A percentile compares a stretch with the other conserved stretches of the same genome.
Conservation (phyloP, 2,888 invertebrate species). For the Xestia ashworthii region DNA sequence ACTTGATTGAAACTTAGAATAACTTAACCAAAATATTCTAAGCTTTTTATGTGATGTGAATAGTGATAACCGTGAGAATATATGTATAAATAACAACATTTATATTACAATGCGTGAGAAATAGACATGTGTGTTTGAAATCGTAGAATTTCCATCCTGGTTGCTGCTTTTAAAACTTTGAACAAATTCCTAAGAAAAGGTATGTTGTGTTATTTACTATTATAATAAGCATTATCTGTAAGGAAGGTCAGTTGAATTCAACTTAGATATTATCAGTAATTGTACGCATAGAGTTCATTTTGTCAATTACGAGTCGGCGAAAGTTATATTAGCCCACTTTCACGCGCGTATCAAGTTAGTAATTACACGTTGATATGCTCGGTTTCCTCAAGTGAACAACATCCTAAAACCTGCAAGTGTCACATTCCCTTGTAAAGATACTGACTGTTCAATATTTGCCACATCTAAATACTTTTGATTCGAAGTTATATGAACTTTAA, state of each 20-base stretch:
- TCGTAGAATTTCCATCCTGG: constrained; percentile 68
- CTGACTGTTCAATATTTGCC: not conserved
- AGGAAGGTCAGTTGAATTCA: constrained; percentile 33
- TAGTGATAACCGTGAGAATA: constrained; percentile 82
- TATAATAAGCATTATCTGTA: constrained; percentile 40
- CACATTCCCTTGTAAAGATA: not conserved
- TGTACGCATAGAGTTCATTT: constrained; percentile 16
- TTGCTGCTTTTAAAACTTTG: constrained; percentile 66
- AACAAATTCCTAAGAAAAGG: constrained; percentile 68
- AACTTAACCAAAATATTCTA: constrained; percentile 89
- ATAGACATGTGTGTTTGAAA: constrained; percentile 74
- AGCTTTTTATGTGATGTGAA: constrained; percentile 86
- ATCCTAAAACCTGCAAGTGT: constrained; percentile 4
- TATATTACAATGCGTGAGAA: constrained; percentile 80
- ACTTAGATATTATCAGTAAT: constrained; percentile 5
- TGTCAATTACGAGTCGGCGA: constrained; percentile 55
- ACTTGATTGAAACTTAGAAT: constrained; percentile 88
- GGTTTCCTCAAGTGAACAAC: constrained; percentile 17
- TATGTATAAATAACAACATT: constrained; percentile 74
- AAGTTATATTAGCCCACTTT: constrained; percentile 73
- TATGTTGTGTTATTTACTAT: constrained; percentile 71
- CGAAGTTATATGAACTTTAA: constrained; percentile 21
- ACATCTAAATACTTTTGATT: constrained; percentile 5
- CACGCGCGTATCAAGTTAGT: constrained; percentile 57
- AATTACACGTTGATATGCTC: constrained; percentile 49